phyloP scores from a whole-genome alignment of 2,797 vertebrate species.

The Miichthys miiuy region DNA sequence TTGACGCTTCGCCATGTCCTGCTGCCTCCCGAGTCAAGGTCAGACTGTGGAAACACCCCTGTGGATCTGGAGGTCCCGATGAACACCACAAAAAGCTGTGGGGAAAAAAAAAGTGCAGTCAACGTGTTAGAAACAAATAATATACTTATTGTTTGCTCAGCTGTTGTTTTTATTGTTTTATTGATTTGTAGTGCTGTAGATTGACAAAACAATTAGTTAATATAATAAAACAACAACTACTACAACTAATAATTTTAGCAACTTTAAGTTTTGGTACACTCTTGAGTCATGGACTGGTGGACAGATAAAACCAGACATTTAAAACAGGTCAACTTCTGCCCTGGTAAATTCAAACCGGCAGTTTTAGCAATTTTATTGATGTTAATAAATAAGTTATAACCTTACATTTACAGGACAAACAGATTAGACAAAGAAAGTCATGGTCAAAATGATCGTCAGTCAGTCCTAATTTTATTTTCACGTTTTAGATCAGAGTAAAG shows the following conservation, averaged over 20 bases:
- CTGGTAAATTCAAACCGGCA: background rate
- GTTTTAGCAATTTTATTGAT: background rate
- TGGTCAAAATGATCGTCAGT: too few species aligned
- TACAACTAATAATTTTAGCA: too few species aligned
- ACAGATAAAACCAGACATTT: too few species aligned
- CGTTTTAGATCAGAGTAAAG: too few species aligned
- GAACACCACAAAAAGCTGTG: constrained; percentile 54
- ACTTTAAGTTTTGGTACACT: too few species aligned
- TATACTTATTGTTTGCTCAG: background rate
- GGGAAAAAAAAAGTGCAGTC: background rate
- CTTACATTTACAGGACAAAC: background rate
- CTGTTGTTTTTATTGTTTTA: background rate
- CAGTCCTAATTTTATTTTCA: too few species aligned
- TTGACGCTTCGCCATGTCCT: constrained; percentile 9
- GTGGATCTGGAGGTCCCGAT: background rate
- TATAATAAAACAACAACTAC: too few species aligned
- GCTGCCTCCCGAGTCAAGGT: background rate
- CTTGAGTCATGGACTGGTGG: too few species aligned
- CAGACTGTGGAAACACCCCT: background rate
- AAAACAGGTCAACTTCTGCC: background rate
- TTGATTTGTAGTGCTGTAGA: background rate
- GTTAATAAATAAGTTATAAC: background rate
- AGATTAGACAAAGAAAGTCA: too few species aligned
- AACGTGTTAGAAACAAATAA: background rate
- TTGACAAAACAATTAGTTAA: rapidly evolving